Evolutionary conservation across 2,888 invertebrate species (phyloP), one percentile per base, ranked within the genome.

Genomic region (Perithous albicinctus): DNA sequence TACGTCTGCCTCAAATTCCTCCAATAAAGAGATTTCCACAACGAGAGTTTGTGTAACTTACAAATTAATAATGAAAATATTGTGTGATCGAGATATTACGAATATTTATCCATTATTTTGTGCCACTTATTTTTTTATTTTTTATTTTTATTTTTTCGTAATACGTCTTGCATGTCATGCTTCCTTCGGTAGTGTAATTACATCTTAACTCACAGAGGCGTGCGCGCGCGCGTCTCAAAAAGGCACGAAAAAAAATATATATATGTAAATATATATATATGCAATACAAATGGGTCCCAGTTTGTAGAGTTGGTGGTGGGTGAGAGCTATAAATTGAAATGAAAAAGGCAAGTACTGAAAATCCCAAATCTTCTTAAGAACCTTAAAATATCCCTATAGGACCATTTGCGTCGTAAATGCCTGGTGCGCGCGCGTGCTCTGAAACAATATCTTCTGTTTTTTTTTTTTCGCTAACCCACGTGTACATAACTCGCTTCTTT

Each of bases 401-500:
- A 46, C 46, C 76, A 46, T 63, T 66, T 67, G 59, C 29, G 63
- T 80, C 77, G 78, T 29, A 26, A 54, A 46, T 48, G 70, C 56
- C 51, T 32, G 46, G 64, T 70, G 73, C 75, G 73, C 78, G 78
- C 82, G 83, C 80, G 76, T 83, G 76, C 69, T 51, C 73, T 80
- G 46, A 64, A 51, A 43, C 35, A 43, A 82, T 69, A 74, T 72
- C 79, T 85, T 72, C 80, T 85, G 79, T 84, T 43, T 54, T 80
- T 64, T 84, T 87, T 88, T 89, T 88, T 90, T 88, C 88, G 92
- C 92, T 92, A 92, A 92, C 91, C 90, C 90, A 91, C 90, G 90
- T 92, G 92, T 92, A 92, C 90, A 92, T 92, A 92, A 91, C 91
- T 92, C 88, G 92, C 92, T 92, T 92, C 88, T 92, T 91, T 92